phyloP scores from a whole-genome alignment of 2,113 vertebrate genomes.

The Cynoglossus semilaevis region DNA sequence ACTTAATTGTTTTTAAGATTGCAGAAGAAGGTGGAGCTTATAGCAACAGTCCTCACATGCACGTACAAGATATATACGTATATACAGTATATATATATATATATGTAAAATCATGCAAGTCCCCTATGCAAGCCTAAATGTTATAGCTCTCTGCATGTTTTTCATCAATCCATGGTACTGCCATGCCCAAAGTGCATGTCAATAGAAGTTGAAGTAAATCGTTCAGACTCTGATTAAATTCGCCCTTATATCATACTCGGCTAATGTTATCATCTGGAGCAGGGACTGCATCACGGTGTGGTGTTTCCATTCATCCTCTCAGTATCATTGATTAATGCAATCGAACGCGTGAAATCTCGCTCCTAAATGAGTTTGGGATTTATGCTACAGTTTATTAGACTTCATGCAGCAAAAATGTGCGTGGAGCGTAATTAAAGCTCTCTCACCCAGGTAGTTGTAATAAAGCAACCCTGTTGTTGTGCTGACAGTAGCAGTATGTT shows the following conservation, averaged over 20 bases:
- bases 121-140: no score
- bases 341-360: constrained; percentile 49
- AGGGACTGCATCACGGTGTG: constrained; percentile 40
- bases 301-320: constrained; percentile 46
- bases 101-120: no score
- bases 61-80: no score
- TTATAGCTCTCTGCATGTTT: no score
- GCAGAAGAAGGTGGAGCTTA: no score
- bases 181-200: constrained; percentile 31
- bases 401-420: constrained; percentile 40
- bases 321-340: constrained; percentile 63
- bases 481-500: constrained; percentile 16
- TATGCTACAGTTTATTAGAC: constrained; percentile 66
- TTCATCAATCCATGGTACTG: constrained; percentile 1
- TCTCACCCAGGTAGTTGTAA: constrained; percentile 35
- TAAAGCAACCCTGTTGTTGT: constrained; percentile 26
- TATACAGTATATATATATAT: no score
- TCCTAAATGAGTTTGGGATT: constrained; percentile 69
- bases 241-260: constrained; percentile 35
- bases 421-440: constrained; percentile 64
- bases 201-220: constrained; percentile 21
- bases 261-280: constrained; percentile 36
- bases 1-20: no score
- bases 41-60: no score
- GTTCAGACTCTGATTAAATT: constrained; percentile 36